These are phyloP conservation scores for Glossosoma conforme DNA, from an alignment of 1,140 invertebrate species.

Conservation along the genomic window DNA sequence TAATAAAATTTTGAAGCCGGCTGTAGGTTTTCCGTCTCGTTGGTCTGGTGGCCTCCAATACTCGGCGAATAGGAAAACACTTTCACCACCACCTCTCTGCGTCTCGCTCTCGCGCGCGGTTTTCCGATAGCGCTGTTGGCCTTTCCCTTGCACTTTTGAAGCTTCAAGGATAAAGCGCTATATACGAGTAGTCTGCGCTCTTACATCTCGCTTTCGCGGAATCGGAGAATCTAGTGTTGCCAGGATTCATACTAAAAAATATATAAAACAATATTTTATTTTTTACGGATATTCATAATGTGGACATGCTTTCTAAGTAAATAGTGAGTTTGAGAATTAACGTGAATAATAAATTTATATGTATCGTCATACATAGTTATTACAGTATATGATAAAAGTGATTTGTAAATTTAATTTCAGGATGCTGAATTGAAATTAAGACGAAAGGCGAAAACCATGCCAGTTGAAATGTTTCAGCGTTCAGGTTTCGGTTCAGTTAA, in stretches of 20 bases:
- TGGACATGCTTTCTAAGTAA: too few relatives aligned
- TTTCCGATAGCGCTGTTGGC: constrained; percentile 13
- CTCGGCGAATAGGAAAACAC: constrained; percentile 7
- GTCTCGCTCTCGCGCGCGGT: constrained; percentile 12
- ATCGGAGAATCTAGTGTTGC: constrained; percentile 10
- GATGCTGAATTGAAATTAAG: too few relatives aligned
- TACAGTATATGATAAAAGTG: too few relatives aligned
- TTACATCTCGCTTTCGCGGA: constrained; percentile 10
- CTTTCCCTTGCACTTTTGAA: constrained; percentile 29
- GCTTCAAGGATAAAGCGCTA: constrained; percentile 25
- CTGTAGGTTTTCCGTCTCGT: constrained; percentile 4
- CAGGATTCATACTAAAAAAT: constrained; percentile 4
- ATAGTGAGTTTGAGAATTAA: too few relatives aligned
- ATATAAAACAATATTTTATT: not conserved
- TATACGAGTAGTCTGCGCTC: constrained; percentile 13
- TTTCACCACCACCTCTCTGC: constrained; percentile 10
- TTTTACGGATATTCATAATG: too few relatives aligned
- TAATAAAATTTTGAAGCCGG: too few relatives aligned
- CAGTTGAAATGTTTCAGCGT: too few relatives aligned
- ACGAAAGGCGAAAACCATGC: too few relatives aligned
- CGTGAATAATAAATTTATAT: too few relatives aligned
- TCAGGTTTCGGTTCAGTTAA: too few relatives aligned
- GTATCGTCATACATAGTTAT: too few relatives aligned
- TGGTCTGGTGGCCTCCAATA: not conserved
- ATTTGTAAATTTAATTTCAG: too few relatives aligned